Conservation (phyloP, 53 echinoderm and acorn worm genomes). For the Astropecten irregularis region DNA sequence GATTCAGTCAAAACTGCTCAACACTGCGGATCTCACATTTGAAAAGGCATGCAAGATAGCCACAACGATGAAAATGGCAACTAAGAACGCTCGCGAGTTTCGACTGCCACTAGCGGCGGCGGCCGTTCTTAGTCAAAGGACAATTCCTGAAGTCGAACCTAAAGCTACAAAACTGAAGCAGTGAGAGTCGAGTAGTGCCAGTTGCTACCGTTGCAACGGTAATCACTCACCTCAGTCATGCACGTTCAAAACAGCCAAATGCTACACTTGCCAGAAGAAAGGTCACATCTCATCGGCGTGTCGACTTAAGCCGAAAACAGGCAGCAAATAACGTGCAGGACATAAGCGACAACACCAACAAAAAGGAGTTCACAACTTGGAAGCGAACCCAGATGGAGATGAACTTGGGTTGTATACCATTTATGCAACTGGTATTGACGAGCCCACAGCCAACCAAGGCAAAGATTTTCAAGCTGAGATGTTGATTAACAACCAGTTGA, state of each 20-base stretch:
- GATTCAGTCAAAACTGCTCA: conserved; percentile 55
- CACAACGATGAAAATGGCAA: conserved; percentile 43
- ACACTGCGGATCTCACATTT: conserved; percentile 36
- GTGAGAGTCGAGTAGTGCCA: background rate
- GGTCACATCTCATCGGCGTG: conserved; percentile 25
- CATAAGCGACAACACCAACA: background rate
- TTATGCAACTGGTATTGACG: background rate
- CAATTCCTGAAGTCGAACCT: background rate
- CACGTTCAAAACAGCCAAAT: conserved; percentile 35
- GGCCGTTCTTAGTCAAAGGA: conserved; percentile 28
- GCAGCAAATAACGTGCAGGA: background rate
- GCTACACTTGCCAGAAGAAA: conserved; percentile 41
- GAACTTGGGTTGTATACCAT: background rate
- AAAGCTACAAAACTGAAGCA: background rate
- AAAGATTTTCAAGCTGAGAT: background rate
- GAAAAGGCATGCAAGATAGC: conserved; percentile 42
- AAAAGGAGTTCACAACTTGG: conserved; percentile 16
- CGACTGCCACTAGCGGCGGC: background rate
- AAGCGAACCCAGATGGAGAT: background rate
- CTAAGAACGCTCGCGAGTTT: conserved; percentile 42
- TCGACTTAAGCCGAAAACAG: background rate
- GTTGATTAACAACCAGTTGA: background rate
- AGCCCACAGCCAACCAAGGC: background rate
- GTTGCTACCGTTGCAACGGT: conserved; percentile 42
- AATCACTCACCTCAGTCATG: conserved; percentile 20